These are phyloP conservation scores for Ephestia elutella DNA, from an alignment of 1,140 invertebrate species.

Conservation along the genomic window DNA sequence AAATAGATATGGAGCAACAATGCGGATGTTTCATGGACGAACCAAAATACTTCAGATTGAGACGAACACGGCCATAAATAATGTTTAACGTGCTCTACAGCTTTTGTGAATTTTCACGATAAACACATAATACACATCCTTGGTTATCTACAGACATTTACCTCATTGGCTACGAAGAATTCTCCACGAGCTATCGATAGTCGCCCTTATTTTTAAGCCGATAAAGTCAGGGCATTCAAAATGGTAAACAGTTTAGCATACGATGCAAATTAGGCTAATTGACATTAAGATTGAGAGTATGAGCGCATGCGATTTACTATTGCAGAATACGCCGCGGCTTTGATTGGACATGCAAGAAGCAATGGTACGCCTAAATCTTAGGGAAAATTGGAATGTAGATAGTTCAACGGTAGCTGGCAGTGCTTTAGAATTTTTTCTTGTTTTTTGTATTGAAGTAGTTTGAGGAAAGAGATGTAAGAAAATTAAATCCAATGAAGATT, in stretches of 20 bases:
- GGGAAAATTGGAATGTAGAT: background rate
- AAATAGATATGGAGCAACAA: too few species aligned
- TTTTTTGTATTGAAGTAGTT: too few species aligned
- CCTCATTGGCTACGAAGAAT: background rate
- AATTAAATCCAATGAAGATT: too few species aligned
- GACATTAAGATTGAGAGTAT: conserved; percentile 23
- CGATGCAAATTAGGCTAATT: conserved; percentile 27
- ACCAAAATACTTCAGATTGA: too few species aligned
- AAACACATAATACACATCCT: too few species aligned
- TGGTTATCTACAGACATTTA: background rate
- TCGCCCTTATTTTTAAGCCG: background rate
- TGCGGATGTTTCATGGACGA: too few species aligned
- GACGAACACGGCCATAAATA: background rate
- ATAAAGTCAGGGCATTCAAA: background rate
- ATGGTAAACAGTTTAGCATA: background rate
- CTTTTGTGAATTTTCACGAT: background rate
- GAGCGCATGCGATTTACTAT: conserved; percentile 6
- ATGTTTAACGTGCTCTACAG: background rate
- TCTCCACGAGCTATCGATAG: background rate
- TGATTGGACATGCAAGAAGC: background rate
- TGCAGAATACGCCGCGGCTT: background rate
- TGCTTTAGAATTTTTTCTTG: too few species aligned
- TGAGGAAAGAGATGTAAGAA: too few species aligned
- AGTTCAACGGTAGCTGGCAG: too few species aligned
- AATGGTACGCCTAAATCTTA: background rate